phyloP scores from a whole-genome alignment of 1,140 invertebrate genomes.

The Ceratosolen fusciceps region DNA sequence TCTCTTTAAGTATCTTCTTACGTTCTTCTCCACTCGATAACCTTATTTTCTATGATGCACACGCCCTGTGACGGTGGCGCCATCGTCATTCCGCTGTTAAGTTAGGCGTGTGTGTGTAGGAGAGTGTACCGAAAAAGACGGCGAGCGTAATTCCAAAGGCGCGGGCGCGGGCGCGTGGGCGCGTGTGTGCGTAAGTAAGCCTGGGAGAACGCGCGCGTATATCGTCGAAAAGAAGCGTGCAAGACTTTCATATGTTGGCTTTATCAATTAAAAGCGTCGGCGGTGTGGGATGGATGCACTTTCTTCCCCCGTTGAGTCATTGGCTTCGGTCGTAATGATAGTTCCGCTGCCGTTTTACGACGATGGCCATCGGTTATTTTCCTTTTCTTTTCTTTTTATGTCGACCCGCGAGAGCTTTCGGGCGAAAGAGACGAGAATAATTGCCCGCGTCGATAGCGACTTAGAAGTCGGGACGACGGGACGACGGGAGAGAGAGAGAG shows the following conservation, averaged over 20 bases:
- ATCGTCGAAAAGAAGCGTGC: not conserved
- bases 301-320: too few species aligned
- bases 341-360: too few species aligned
- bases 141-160: not conserved
- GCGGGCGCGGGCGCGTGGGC: too few species aligned
- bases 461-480: too few species aligned
- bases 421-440: not conserved
- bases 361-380: not conserved
- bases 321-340: too few species aligned
- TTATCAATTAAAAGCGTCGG: too few species aligned
- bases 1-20: too few species aligned
- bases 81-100: constrained; percentile 1
- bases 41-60: constrained; percentile 5
- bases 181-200: too few species aligned
- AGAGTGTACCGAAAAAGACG: not conserved
- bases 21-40: not conserved
- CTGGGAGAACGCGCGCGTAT: too few species aligned
- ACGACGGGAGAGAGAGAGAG: too few species aligned
- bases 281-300: too few species aligned
- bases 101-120: too few species aligned
- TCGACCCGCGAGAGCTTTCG: not conserved
- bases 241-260: not conserved
- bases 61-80: constrained; percentile 20
- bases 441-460: not conserved
- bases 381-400: not conserved